Evolutionary conservation across 2,113 vertebrate species (phyloP), one percentile per base, ranked within the genome.

Genomic region (Hydropotes inermis): DNA sequence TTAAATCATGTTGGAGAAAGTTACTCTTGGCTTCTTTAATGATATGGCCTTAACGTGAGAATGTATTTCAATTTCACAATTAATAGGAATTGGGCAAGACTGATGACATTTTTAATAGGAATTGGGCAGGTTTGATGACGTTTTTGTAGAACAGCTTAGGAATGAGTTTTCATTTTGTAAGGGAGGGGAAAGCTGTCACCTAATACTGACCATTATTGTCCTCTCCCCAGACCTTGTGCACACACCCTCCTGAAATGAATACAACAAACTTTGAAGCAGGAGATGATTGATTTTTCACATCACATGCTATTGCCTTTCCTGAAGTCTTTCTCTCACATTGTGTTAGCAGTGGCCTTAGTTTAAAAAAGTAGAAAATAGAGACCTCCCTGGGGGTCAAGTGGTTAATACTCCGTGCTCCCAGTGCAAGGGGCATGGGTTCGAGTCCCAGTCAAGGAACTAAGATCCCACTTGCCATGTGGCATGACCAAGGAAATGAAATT

Each of bases 121-220:
- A 81, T 36, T 30, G 43, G 55, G 11, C 13, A 19, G 43, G 79
- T 55, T 39, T 27, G 30, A 39, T 47, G 21, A n/a, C 2, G n/a
- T 50, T 61, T 91, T 70, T 60, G 16, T 43, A n/a, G 58, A 86
- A 47, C 21, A 36, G 9, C 45, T 67, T 74, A 87, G 60, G 70
- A 88, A 54, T 1, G 3, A 55, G 36, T 50, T 95, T 92, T 89
- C 70, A 3, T 89, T 94, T 95, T 91, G 79, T 54, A 64, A 91
- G 52, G 87, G 5, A 36, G 33, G 55, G 70, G 36, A 23, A 47
- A 93, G 21, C 81, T 45, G 8, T 28, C 58, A 25, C n/a, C 84
- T 45, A 28, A 15, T 14, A n/a, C 6, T 54, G 43, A 70, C 54
- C 14, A 1, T 79, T 78, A 43, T 8, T 1, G 17, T 12, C 6